Percentiles rank a stretch among this genome's conserved stretches.
phyloP scores from a whole-genome alignment of 2,113 vertebrate genomes.

The Physeter macrocephalus region DNA sequence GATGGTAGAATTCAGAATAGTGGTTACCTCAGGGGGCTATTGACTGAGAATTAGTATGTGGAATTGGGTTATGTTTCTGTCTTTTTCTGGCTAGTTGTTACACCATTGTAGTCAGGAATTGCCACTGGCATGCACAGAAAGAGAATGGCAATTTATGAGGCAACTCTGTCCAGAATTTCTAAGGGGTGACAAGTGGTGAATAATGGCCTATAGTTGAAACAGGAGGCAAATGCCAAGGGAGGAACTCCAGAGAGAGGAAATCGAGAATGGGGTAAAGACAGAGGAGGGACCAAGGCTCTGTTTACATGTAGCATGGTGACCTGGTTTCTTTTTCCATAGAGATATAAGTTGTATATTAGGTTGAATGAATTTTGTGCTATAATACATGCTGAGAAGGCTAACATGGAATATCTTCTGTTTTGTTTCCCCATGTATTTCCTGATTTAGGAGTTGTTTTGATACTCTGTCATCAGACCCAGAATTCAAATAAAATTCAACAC shows the following conservation, averaged over 20 bases:
- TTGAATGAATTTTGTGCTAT: background rate
- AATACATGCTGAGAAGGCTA: background rate
- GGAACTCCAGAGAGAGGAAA: background rate
- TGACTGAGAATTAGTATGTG: background rate
- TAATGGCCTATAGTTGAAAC: background rate
- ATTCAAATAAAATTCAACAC: background rate
- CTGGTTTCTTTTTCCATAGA: background rate
- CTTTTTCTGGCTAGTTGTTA: background rate
- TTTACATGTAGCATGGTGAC: background rate
- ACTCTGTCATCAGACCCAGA: background rate
- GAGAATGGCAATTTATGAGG: background rate
- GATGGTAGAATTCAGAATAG: background rate
- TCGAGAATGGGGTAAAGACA: background rate
- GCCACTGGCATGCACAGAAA: background rate
- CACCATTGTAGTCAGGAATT: background rate
- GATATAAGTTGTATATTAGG: background rate
- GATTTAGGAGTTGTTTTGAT: background rate
- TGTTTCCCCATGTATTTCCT: background rate
- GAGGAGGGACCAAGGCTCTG: background rate
- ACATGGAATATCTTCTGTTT: background rate
- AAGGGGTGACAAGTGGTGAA: background rate
- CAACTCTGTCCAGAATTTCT: background rate
- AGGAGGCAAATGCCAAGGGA: background rate
- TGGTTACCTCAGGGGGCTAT: background rate
- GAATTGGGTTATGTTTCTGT: background rate